phyloP scores from a whole-genome alignment of 2,797 vertebrate species.

The Chelmon rostratus region DNA sequence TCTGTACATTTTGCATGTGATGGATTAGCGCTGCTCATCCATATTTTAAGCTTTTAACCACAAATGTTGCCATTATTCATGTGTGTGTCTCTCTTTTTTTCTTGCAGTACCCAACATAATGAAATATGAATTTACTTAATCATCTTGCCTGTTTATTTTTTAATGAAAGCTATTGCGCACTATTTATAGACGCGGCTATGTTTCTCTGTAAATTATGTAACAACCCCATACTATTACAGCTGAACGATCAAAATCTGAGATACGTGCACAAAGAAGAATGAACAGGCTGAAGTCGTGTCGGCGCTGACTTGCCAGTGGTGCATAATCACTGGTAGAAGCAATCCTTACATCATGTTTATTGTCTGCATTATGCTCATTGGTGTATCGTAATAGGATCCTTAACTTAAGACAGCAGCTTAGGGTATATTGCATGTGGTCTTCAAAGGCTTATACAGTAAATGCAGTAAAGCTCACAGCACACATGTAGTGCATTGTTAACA shows the following conservation, averaged over 20 bases:
- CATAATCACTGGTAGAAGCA: too few relatives aligned
- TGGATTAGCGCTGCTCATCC: not conserved
- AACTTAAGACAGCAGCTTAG: not conserved
- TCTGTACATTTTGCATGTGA: not conserved
- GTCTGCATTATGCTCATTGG: not conserved
- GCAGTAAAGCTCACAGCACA: not conserved
- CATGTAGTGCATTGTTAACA: not conserved
- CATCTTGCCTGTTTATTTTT: constrained; percentile 44
- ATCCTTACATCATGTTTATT: not conserved
- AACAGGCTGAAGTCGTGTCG: constrained; percentile 13
- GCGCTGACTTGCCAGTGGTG: not conserved
- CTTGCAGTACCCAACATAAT: not conserved
- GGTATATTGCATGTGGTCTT: not conserved
- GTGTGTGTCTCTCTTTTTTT: not conserved
- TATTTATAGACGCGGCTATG: constrained; percentile 34
- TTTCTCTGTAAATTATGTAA: constrained; percentile 43
- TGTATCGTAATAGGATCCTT: not conserved
- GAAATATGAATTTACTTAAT: constrained; percentile 53
- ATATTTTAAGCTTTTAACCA: constrained; percentile 15
- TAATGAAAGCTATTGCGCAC: constrained; percentile 23
- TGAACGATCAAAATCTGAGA: constrained; percentile 20
- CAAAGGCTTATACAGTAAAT: not conserved
- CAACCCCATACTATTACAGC: constrained; percentile 17
- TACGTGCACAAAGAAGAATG: constrained; percentile 5
- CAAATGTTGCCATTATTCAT: constrained; percentile 28